phyloP scores from a whole-genome alignment of 2,888 invertebrate genomes.

The Stenoptilia bipunctidactyla region DNA sequence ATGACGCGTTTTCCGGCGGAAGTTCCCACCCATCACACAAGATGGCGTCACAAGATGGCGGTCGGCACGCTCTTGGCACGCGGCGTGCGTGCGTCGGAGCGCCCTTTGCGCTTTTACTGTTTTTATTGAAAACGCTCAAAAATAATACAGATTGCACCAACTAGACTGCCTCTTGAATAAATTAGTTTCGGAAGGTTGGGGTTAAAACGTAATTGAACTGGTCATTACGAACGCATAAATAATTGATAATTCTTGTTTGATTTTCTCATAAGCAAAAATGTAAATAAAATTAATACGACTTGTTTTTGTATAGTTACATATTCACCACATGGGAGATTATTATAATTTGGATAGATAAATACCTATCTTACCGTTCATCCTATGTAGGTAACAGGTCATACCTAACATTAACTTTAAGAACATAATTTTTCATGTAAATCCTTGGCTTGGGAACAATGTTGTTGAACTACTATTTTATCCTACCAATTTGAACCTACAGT shows the following conservation, averaged over 20 bases:
- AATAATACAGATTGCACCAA: constrained; percentile 48
- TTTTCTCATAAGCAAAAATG: too few relatives aligned
- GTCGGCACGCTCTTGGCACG: constrained; percentile 40
- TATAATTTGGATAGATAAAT: too few relatives aligned
- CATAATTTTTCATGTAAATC: too few relatives aligned
- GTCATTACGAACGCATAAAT: constrained; percentile 40
- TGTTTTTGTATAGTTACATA: too few relatives aligned
- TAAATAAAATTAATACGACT: too few relatives aligned
- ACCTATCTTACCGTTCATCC: too few relatives aligned
- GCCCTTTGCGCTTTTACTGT: constrained; percentile 43
- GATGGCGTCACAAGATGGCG: constrained; percentile 41
- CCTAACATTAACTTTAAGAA: too few relatives aligned
- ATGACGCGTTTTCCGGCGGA: constrained; percentile 47
- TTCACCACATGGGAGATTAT: too few relatives aligned
- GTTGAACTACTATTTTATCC: too few relatives aligned
- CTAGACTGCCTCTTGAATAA: constrained; percentile 47
- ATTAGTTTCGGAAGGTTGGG: constrained; percentile 50
- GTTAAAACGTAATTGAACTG: constrained; percentile 65
- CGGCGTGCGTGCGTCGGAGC: constrained; percentile 31
- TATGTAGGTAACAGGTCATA: too few relatives aligned
- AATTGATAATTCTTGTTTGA: neutral
- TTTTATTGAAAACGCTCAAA: constrained; percentile 63
- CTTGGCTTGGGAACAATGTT: too few relatives aligned
- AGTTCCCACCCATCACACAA: constrained; percentile 60
- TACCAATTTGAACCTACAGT: too few relatives aligned